Base-by-base conservation (phyloP, 2,113 vertebrate genomes). In the Greenwoodochromis staneri region DNA sequence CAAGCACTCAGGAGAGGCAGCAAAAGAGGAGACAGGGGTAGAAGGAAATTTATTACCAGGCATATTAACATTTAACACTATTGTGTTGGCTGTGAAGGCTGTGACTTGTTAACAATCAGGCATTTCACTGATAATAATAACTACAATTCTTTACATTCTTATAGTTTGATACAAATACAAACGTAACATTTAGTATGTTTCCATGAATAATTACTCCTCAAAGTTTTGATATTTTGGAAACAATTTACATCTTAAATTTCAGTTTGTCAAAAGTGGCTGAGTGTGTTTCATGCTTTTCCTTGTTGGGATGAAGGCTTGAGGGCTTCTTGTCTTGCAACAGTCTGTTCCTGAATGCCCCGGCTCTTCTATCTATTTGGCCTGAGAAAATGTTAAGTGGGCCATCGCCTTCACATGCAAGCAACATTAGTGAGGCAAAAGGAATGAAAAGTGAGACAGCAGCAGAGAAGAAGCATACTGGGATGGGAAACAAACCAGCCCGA, bases 361-460 rank as follows among this genome's bases (percentile, higher is more conserved):
- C 31, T 69, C 61, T 54, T 34, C 6, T 5, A 3, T 89, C 45
- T 14, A 45, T 76, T 59, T 42, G 38, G 14, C 16, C 10, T 45
- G 9, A 69, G 42, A 69, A 78, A 84, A 87, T 34, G 69, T 59
- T 55, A 57, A 81, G 83, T 69, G 47, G 73, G 47, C 47, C n/a
- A 76, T 69, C 12, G 10, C 83, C 53, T 45, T 54, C 16, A 29
- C 2, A 21, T 4, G 16, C 47, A n/a, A 57, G 31, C 14, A 13
- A 69, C 82, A 45, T 54, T 9, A 6, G n/a, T 63, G 82, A 53
- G 59, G 31, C 24, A 57, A 36, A 59, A 66, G 54, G 81, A 84
- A 27, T 14, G 40, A 8, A 4, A 61, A 9, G n/a, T 63, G 19
- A 11, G n/a, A 6, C 19, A 9, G 13, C 73, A 45, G 61, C 16